phyloP scores from a whole-genome alignment of 2,797 vertebrate species.

The Champsocephalus esox region DNA sequence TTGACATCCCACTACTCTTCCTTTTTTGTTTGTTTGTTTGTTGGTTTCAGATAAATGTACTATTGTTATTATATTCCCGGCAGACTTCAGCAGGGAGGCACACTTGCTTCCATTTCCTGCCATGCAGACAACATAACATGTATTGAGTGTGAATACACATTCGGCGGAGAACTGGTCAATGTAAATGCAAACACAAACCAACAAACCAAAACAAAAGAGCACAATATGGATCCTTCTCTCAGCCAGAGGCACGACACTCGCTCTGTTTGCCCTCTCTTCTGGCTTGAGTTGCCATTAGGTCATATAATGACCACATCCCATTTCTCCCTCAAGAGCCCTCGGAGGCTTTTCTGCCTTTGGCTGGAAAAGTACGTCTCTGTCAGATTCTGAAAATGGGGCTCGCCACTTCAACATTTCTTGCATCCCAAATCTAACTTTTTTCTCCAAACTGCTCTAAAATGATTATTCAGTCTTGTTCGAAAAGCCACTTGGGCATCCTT shows the following conservation, averaged over 20 bases:
- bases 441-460: constrained; percentile 9
- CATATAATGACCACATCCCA: constrained; percentile 75
- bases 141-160: constrained; percentile 74
- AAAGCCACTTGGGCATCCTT: constrained; percentile 55
- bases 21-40: constrained; percentile 52
- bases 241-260: constrained; percentile 64
- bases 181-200: constrained; percentile 81
- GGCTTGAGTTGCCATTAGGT: constrained; percentile 73
- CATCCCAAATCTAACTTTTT: constrained; percentile 10
- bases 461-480: constrained; percentile 20
- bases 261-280: constrained; percentile 76
- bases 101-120: constrained; percentile 65
- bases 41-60: constrained; percentile 58
- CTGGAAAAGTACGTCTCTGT: constrained; percentile 63
- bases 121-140: constrained; percentile 58
- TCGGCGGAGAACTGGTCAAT: constrained; percentile 61
- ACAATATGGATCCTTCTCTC: constrained; percentile 74
- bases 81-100: constrained; percentile 46
- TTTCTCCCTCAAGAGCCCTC: constrained; percentile 75
- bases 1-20: constrained; percentile 39
- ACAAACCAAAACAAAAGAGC: constrained; percentile 77
- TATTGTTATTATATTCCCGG: constrained; percentile 66
- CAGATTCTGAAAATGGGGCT: constrained; percentile 2
- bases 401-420: neutral
- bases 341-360: constrained; percentile 55